Conservation (phyloP, 2,113 vertebrate species). For the Microcebus ravelobensis region DNA sequence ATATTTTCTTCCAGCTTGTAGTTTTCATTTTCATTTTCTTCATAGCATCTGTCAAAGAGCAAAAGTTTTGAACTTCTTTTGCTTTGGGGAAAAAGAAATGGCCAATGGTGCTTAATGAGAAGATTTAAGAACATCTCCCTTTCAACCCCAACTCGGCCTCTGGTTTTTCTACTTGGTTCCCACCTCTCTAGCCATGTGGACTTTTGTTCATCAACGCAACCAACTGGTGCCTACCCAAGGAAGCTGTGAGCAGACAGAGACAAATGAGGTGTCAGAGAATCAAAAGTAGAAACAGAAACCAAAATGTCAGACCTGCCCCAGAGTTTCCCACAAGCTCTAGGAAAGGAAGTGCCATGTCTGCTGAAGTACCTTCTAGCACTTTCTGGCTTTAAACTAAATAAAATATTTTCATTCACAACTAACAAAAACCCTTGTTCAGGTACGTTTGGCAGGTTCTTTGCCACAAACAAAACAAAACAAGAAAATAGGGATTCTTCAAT, state of each 20-base stretch:
- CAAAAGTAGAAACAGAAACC: not conserved
- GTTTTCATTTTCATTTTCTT: not conserved
- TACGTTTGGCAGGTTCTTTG: slow-evolving; percentile 30
- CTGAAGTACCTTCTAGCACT: not conserved
- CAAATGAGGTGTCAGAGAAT: not conserved
- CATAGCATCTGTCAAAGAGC: not conserved
- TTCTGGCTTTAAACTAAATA: not conserved
- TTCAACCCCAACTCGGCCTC: not conserved
- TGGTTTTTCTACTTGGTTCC: not conserved
- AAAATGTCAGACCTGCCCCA: not conserved
- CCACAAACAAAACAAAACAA: slow-evolving; percentile 37
- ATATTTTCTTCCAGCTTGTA: not conserved
- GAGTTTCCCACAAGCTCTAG: not conserved
- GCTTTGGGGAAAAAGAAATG: slow-evolving; percentile 24
- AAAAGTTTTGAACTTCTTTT: not conserved
- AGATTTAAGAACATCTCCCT: not conserved
- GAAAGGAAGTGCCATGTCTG: not conserved
- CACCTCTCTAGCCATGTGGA: not conserved
- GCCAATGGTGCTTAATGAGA: not conserved
- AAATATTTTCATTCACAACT: not conserved
- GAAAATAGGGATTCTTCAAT: slow-evolving; percentile 6
- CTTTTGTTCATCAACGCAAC: not conserved
- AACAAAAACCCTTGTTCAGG: slow-evolving; percentile 24
- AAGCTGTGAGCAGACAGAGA: not conserved
- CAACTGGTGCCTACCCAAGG: not conserved